Base-by-base conservation (phyloP, 64 coral and sea anemone species). In the Acropora tenuis region DNA sequence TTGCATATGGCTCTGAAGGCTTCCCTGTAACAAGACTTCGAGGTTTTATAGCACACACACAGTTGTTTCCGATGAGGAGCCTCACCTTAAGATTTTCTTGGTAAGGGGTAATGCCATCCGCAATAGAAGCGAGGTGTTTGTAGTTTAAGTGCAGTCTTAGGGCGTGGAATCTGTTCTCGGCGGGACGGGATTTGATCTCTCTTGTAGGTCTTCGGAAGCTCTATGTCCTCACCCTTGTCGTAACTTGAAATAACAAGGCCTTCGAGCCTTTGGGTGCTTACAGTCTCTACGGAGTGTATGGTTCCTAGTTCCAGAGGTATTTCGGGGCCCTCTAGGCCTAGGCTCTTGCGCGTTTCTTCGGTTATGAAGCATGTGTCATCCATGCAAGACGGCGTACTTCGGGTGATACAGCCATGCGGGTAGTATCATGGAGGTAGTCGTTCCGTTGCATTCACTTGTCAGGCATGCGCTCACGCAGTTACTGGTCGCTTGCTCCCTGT, bases 11-110 rank as follows among this genome's bases (percentile, higher is more conserved):
- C 76, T 91, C 89, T 72, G 69, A 78, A 52, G 81, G 78, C 73
- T 80, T 60, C 48, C 77, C 89, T 19, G 65, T n/a, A 71, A 91
- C 45, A 45, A 89, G 63, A 78, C 77, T 74, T 46, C 57, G 59
- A 13, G 75, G 88, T 47, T 65, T 41, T 78, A 91, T 80, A 72
- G 78, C 89, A 69, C 66, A 72, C 1, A 65, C 40, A 17, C 63
- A 91, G 69, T 91, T 91, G 68, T 74, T 82, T 72, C 89, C 89
- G 20, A 91, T 91, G 19, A 91, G 89, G 76, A 90, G 16, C n/a
- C 75, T 65, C 44, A 90, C 60, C 19, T 90, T 76, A 41, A 57
- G 75, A 80, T 80, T 46, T 48, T 52, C 41, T 0, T 90, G 48
- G 45, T 79, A 90, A 6, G 88, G 76, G 16, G 77, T 80, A 53